phyloP scores from a whole-genome alignment of 2,113 vertebrate species.

The Coryphaenoides rupestris region DNA sequence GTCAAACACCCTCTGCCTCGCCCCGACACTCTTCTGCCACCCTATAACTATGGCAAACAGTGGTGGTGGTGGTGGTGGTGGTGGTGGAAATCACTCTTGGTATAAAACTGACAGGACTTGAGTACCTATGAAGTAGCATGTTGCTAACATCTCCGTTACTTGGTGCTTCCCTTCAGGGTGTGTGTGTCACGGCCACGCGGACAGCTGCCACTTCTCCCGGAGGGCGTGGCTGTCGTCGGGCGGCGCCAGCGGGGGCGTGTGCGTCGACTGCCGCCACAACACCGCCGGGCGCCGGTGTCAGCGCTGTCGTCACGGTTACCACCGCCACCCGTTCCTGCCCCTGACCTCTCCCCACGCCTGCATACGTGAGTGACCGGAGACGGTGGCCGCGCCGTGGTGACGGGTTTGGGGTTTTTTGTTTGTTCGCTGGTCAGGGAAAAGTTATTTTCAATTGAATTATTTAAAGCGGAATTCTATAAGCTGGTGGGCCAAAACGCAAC shows the following conservation, averaged over 20 bases:
- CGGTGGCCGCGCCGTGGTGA: background rate
- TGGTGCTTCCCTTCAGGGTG: constrained; percentile 67
- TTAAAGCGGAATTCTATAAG: no score
- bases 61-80: no score
- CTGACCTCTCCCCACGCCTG: constrained; percentile 74
- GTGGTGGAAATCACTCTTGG: no score
- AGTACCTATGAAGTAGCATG: no score
- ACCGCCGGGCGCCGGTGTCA: constrained; percentile 82
- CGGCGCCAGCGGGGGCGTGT: constrained; percentile 77
- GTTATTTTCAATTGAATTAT: no score
- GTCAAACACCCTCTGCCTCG: no score
- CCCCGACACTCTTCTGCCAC: no score
- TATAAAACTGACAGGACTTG: no score
- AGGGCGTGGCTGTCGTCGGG: constrained; percentile 76
- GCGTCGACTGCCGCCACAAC: constrained; percentile 80
- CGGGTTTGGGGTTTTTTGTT: background rate
- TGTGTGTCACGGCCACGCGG: constrained; percentile 81
- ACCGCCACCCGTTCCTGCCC: constrained; percentile 67
- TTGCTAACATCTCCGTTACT: no score
- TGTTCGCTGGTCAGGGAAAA: no score
- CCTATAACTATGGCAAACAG: no score
- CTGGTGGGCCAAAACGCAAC: no score
- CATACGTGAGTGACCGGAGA: constrained; percentile 70
- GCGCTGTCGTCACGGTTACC: constrained; percentile 78
- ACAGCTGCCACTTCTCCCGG: constrained; percentile 82